Base-by-base conservation (phyloP, 2,113 vertebrate genomes). In the Panthera leo region DNA sequence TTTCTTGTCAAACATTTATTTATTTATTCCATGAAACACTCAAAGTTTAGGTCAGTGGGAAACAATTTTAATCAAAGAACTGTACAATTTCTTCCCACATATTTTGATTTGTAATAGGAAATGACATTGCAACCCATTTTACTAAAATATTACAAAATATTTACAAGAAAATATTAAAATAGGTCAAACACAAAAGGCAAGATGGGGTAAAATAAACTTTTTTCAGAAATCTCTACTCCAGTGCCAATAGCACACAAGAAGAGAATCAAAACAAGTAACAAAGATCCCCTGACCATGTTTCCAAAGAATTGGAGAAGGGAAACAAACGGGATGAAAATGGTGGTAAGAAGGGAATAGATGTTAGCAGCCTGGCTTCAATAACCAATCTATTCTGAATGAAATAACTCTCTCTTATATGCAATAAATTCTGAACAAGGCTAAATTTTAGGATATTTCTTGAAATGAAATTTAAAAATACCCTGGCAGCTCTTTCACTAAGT, bases 101-200 rank as follows among this genome's bases (percentile, higher is more conserved):
- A 97, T 97, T 79, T 91, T 84, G 51, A 67, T 95, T 71, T 97
- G 93, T 95, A 97, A 86, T 95, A 98, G 96, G 96, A 97, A 98
- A 97, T 97, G 97, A 97, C 63, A 95, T 75, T 96, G 94, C 31
- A 25, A 96, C 89, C 55, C 98, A 97, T 97, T 98, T 97, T 93
- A 95, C 95, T 97, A 97, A 93, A 97, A 97, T 97, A 97, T 98
- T 98, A 97, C 86, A 98, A 98, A 97, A 97, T 98, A 98, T 97
- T 98, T 98, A 98, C 95, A 98, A 85, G 83, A 97, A 98, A 98
- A 98, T 96, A 96, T 96, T 96, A 98, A 97, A 98, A 94, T 93
- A 98, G 96, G 84, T 95, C 84, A 95, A 97, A 97, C 96, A 97
- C 53, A 83, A 93, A 97, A 96, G 53, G 75, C 89, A 96, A 96